Base-by-base conservation (phyloP, 2,888 invertebrate species). In the Mythimna albipuncta region DNA sequence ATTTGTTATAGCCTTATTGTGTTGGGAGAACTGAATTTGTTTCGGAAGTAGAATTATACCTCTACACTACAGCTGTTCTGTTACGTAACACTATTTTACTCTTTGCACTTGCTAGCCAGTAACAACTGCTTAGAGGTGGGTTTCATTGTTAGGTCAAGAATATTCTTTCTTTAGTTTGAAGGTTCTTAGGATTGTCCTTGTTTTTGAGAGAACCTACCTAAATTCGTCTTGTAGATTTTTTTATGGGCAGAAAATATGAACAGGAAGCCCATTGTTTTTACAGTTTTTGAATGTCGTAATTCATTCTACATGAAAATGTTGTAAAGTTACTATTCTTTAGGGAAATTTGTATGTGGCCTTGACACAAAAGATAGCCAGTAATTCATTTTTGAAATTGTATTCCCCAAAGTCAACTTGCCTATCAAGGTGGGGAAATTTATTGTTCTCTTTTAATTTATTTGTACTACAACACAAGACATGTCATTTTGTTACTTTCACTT, bases 1-100 rank as follows among this genome's bases (percentile, higher is more conserved):
- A 81, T 77, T 74, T 52, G 61, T 73, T 80, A 9, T 41, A 70
- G 58, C 69, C 67, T 70, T 75, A 69, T 57, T 69, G 67, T 61
- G 21, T 66, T 57, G 59, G 47, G 47, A 69, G 26, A 21, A 44
- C n/a, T 73, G 44, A 65, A 47, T 50, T 32, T 66, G 19, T 64
- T 72, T 52, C 19, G 21, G 59, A 61, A 67, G 47, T 64, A 16
- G 21, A 13, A 26, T 38, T 52, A 11, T 61, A 52, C 19, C 19
- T 61, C 13, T 52, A 41, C 4, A 19, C 16, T 52, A 50, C 4
- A 19, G 16, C 47, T 38, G 6, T 41, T 55, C 11, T 65, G 76
- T 78, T 78, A 70, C 70, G 64, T 76, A 76, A 76, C 50, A 69
- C 32, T 41, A 50, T 19, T 44, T 44, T 62, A 38, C 10, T 66